Conservation (phyloP, 2,888 invertebrate species). For the Leuctra nigra region DNA sequence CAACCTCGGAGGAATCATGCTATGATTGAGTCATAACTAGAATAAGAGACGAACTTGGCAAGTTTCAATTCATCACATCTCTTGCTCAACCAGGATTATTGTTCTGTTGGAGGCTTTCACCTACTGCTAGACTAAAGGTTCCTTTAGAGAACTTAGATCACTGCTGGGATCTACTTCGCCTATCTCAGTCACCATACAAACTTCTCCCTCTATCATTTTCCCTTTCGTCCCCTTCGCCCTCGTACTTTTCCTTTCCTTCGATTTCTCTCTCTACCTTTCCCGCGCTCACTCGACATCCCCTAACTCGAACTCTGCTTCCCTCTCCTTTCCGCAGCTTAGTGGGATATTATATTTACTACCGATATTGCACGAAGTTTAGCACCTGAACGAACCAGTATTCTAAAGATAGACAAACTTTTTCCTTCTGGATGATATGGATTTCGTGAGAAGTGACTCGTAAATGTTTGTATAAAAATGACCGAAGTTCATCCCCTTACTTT, state of each 20-base stretch:
- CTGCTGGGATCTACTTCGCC: background rate
- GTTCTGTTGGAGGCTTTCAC: background rate
- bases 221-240: background rate
- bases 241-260: background rate
- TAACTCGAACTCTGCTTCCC: background rate
- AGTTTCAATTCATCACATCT: slow-evolving; percentile 15
- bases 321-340: background rate
- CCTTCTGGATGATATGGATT: no score
- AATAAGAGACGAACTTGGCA: background rate
- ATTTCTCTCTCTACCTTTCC: background rate
- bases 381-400: no score
- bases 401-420: no score
- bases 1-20: background rate
- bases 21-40: background rate
- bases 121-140: background rate
- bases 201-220: background rate
- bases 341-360: background rate
- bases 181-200: background rate
- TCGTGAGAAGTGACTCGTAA: no score
- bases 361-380: background rate
- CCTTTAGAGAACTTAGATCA: background rate
- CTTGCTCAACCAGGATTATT: slow-evolving; percentile 5
- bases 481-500: no score
- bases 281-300: no score
- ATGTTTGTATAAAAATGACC: no score